phyloP scores from a whole-genome alignment of 2,888 invertebrate species.

The Ceriagrion tenellum region DNA sequence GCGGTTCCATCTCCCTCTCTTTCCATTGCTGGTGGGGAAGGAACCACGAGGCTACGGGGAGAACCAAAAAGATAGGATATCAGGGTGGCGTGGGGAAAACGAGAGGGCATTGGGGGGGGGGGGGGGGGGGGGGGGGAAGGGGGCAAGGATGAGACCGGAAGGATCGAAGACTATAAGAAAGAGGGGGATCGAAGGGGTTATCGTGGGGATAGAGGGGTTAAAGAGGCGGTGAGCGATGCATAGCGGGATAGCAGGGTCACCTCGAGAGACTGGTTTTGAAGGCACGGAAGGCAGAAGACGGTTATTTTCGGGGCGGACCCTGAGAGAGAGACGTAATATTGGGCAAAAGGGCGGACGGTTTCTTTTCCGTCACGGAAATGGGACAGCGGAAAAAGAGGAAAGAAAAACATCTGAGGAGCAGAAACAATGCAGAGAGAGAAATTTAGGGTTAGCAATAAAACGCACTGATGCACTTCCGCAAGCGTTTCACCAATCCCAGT shows the following conservation, averaged over 20 bases:
- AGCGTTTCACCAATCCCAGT: too few species aligned
- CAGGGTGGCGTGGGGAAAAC: not conserved
- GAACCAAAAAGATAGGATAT: not conserved
- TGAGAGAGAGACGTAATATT: not conserved
- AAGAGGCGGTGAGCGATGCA: not conserved
- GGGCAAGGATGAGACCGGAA: slow-evolving; percentile 12
- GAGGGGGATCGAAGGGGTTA: not conserved
- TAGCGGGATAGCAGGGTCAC: not conserved
- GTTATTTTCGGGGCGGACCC: not conserved
- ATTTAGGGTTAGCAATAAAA: not conserved
- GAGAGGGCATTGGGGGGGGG: not conserved
- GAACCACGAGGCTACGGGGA: not conserved
- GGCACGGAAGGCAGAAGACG: not conserved
- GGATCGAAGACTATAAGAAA: not conserved
- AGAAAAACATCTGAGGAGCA: not conserved
- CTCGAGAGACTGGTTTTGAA: not conserved
- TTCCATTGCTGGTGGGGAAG: not conserved
- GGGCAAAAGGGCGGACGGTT: not conserved
- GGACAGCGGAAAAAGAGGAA: not conserved
- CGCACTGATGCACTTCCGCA: not conserved
- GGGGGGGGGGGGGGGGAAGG: too few species aligned
- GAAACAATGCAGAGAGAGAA: not conserved
- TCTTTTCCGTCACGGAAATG: not conserved
- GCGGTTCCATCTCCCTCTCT: not conserved
- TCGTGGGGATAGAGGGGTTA: not conserved